Base-by-base conservation (phyloP, 1,140 invertebrate genomes). In the Monomorium pharaonis region DNA sequence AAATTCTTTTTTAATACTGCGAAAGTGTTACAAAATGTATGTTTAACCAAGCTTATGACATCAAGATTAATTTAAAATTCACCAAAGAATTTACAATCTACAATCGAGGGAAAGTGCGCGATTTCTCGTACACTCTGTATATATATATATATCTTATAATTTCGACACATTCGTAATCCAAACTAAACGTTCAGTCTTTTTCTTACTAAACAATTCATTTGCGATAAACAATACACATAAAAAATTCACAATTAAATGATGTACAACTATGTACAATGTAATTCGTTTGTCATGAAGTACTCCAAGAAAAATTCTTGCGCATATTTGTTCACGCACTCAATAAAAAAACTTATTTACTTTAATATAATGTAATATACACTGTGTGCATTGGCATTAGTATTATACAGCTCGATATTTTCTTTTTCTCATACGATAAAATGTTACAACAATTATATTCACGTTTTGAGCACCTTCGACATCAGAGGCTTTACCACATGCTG, bases 381-480 rank as follows among this genome's bases (percentile, higher is more conserved):
- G n/a, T n/a, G n/a, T n/a, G 75, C 86, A 78, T 44, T 85, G 12
- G 37, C 56, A 58, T 72, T 10, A 7, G 10, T 77, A 83, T 62
- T 86, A 77, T 81, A 88, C 87, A 89, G 1, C 54, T 51, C 7
- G n/a, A 58, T 62, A 27, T 42, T 47, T 69, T 27, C 9, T 9
- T 54, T n/a, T 65, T 65, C 3, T 3, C 10, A 7, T 47, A 58
- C 42, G 7, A 9, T 0, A 81, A 37, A 37, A 72, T 62, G 60
- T 62, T 54, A 7, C 10, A 69, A 30, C 30, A 47, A 65, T 84
- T 18, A 27, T 56, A 56, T 91, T 78, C 91, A 94, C 42, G 90
- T 91, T 83, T 90, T 95, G 18, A 94, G 88, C 85, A 86, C 91
- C 88, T 94, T 95, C 37, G 93, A 94, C 84, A 91, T 62, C 42